Base-by-base conservation (phyloP, 2,113 vertebrate genomes). In the Vulpes lagopus region DNA sequence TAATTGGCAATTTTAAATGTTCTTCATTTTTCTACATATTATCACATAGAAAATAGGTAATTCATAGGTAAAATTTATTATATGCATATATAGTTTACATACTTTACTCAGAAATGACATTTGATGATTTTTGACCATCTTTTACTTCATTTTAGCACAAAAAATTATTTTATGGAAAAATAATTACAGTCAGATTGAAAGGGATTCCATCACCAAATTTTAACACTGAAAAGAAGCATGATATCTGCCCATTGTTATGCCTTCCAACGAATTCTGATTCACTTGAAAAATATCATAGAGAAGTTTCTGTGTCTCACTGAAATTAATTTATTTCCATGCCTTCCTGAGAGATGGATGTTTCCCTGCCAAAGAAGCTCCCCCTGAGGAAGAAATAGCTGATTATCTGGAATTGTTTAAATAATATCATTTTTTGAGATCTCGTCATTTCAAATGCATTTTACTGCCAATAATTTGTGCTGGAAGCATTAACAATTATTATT, bases 401-500 rank as follows among this genome's bases (percentile, higher is more conserved):
- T n/a, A n/a, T 30, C 53, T 71, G 91, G 67, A 80, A 91, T 67
- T 97, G 57, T 38, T 93, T 0, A 0, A 78, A 43, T 64, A 83
- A 79, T n/a, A 95, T 62, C 25, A 8, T 57, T 25, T 93, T 97
- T 80, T 30, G 74, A 76, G 82, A 86, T 74, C 85, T 57, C 25
- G 71, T 11, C 2, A 76, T 97, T 97, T 97, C 83, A 83, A 81
- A 94, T 62, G 32, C 35, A 96, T 84, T 74, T 57, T 11, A 25
- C 20, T 84, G 20, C 96, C 55, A 57, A 38, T 96, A 96, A 92
- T 92, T 93, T 97, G 7, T 92, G 60, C 78, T 78, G 51, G 84
- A 64, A 32, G 76, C 49, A 82, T 91, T 38, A 67, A 87, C 64
- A 59, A 89, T 89, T 64, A 86, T 43, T 25, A 80, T 84, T 88